phyloP scores from a whole-genome alignment of 1,140 invertebrate species.

The Drosophila burlai region DNA sequence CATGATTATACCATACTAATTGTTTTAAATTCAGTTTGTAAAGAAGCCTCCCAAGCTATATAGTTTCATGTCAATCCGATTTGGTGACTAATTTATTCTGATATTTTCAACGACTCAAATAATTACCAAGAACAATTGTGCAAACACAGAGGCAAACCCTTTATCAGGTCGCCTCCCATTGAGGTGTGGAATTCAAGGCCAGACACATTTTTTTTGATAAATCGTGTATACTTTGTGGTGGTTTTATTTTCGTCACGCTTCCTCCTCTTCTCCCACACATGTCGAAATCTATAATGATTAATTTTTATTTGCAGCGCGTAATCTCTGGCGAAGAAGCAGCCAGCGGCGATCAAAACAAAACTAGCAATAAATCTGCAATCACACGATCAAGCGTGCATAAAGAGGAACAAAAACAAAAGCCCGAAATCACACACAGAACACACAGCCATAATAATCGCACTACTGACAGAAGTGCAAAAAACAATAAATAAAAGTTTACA shows the following conservation, averaged over 20 bases:
- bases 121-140: slow-evolving; percentile 11
- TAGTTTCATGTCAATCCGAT: neutral
- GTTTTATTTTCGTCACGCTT: slow-evolving; percentile 36
- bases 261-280: slow-evolving; percentile 4
- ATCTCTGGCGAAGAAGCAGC: slow-evolving; percentile 26
- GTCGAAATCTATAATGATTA: slow-evolving; percentile 61
- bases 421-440: slow-evolving; percentile 15
- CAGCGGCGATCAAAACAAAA: slow-evolving; percentile 46
- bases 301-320: slow-evolving; percentile 77
- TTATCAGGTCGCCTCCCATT: slow-evolving; percentile 16
- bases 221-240: slow-evolving; percentile 11
- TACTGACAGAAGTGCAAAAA: slow-evolving; percentile 16
- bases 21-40: neutral
- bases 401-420: slow-evolving; percentile 44
- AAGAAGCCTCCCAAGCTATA: too few species aligned
- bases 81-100: neutral
- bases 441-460: slow-evolving; percentile 26
- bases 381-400: slow-evolving; percentile 44
- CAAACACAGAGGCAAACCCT: slow-evolving; percentile 7
- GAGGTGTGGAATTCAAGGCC: slow-evolving; percentile 49
- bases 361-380: slow-evolving; percentile 41
- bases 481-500: slow-evolving; percentile 7
- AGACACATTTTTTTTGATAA: slow-evolving; percentile 19
- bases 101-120: neutral
- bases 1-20: too few species aligned